A percentile compares a stretch with the other conserved stretches of the same genome.
phyloP scores from a whole-genome alignment of 2,113 vertebrate genomes.

The Callocephalon fimbriatum region DNA sequence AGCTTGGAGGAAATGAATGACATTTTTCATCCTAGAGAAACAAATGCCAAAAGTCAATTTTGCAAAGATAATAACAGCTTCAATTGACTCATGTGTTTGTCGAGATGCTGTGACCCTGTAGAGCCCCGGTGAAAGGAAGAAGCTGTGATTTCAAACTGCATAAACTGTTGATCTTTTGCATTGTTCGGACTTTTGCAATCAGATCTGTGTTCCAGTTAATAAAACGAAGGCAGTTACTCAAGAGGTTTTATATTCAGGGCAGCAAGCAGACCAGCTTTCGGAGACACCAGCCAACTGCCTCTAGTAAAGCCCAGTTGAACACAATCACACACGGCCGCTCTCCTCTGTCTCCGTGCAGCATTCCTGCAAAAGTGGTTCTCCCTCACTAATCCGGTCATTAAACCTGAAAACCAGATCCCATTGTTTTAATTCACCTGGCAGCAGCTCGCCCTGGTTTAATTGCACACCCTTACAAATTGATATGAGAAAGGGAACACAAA shows the following conservation, averaged over 20 bases:
- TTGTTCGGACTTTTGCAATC: slow-evolving; percentile 4
- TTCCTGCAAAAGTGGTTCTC: neutral
- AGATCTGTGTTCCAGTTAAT: neutral
- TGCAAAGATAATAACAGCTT: neutral
- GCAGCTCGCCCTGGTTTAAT: fast-evolving
- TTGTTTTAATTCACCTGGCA: neutral
- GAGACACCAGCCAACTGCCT: slow-evolving; percentile 1
- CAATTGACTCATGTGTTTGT: neutral
- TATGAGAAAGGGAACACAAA: neutral
- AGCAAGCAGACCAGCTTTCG: neutral
- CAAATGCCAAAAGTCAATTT: neutral
- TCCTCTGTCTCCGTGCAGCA: neutral
- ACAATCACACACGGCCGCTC: neutral
- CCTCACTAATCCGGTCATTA: neutral
- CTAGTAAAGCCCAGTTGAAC: neutral
- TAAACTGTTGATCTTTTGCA: slow-evolving; percentile 6
- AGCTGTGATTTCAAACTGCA: neutral
- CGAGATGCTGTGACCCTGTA: neutral
- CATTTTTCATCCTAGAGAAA: slow-evolving; percentile 25
- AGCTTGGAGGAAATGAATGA: slow-evolving; percentile 13
- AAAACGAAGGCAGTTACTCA: slow-evolving; percentile 33
- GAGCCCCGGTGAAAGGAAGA: neutral
- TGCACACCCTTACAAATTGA: neutral
- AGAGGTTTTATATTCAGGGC: neutral
- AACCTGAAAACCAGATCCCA: neutral